phyloP scores from a whole-genome alignment of 30 jellyfish, hydroid and myxozoan genomes.

The Aurelia aurita complex sp. Pacific region DNA sequence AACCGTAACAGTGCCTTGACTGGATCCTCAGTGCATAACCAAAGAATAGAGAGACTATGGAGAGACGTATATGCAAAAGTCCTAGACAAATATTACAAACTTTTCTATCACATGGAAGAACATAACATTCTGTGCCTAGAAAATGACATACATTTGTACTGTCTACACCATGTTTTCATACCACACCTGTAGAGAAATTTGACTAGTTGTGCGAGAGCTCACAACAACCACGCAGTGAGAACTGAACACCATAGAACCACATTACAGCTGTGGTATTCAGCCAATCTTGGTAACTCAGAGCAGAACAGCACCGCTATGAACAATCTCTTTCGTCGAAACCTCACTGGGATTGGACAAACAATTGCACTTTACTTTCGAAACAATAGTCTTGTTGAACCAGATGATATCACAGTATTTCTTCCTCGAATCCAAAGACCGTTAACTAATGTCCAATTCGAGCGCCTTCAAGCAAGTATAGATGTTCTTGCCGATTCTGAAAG shows the following conservation, averaged over 20 bases:
- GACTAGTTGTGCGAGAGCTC: background rate
- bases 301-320: background rate
- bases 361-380: too few species aligned
- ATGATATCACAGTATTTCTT: background rate
- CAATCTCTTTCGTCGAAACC: background rate
- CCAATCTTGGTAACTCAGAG: background rate
- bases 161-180: too few species aligned
- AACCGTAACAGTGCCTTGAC: too few species aligned
- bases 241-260: background rate
- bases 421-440: conserved; percentile 29
- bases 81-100: too few species aligned
- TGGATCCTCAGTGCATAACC: too few species aligned
- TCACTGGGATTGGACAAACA: background rate
- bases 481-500: too few species aligned
- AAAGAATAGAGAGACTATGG: too few species aligned
- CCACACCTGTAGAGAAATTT: too few species aligned
- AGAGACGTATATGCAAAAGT: too few species aligned
- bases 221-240: background rate
- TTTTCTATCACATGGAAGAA: too few species aligned
- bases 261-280: conserved; percentile 1
- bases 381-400: background rate
- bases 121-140: too few species aligned
- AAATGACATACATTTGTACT: too few species aligned
- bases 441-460: conserved; percentile 16
- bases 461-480: background rate